Base-by-base conservation (phyloP, 2,888 invertebrate genomes). In the Microctonus aethiopoides region DNA sequence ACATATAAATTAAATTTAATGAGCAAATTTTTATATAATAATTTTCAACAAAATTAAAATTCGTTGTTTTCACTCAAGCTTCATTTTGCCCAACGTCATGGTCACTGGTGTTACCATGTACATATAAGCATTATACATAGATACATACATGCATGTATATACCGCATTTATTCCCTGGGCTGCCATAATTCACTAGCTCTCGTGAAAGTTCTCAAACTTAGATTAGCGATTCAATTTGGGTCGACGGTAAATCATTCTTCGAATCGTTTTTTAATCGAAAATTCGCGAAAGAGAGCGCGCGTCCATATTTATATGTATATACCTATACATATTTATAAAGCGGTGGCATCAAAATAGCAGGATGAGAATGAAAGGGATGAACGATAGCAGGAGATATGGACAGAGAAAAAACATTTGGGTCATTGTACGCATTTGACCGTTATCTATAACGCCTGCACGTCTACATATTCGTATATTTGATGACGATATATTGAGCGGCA, bases 211-310 rank as follows among this genome's bases (percentile, higher is more conserved):
- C 72, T 79, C 79, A 79, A 83, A 83, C 80, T 82, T 79, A 80
- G 81, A 80, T 81, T 83, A 81, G 79, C 78, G 80, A 80, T 83
- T 81, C 81, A 82, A 83, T 83, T 83, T 80, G 70, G 77, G 64
- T 66, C 71, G 75, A 26, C 74, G 68, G 73, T 82, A 79, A 81
- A 81, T 82, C 82, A 81, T 77, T 77, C 72, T 75, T 66, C 64
- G 77, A 76, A 81, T 80, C 75, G 77, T 77, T 81, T 79, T 80
- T 80, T 79, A 79, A 81, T 79, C 81, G 78, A 72, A 72, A 76
- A 39, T 52, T 24, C 71, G 61, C 39, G 52, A 41, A 41, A 56
- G 34, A 36, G 24, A 16, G n/a, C 22, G 16, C 20, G 5, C 46
- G 16, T 0, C 16, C 2, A 46, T 46, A 46, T 46, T 5, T 6